phyloP scores from a whole-genome alignment of 2,113 vertebrate genomes.

The Mormyrus lacerda region DNA sequence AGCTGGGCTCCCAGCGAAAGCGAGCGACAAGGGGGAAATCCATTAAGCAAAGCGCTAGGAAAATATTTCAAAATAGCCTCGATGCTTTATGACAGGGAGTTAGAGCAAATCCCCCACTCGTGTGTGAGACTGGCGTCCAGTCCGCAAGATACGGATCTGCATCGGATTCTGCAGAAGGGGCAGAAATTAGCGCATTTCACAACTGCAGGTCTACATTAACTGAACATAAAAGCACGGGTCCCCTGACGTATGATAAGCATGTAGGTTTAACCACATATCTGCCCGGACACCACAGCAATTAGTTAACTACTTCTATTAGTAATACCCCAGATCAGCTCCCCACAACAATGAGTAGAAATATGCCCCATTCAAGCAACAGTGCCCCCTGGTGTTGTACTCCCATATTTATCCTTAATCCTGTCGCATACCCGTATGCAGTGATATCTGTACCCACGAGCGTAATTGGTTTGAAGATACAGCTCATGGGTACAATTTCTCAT shows the following conservation, averaged over 20 bases:
- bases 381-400: neutral
- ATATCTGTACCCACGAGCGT: too few species aligned
- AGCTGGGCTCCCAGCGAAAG: neutral
- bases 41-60: conserved; percentile 11
- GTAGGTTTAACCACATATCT: neutral
- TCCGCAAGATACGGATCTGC: neutral
- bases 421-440: neutral
- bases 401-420: neutral
- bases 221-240: neutral
- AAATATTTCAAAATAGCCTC: conserved; percentile 4
- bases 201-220: neutral
- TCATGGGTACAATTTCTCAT: too few species aligned
- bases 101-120: neutral
- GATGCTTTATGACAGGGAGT: neutral
- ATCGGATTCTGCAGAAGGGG: neutral
- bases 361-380: neutral
- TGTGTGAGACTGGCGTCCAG: neutral
- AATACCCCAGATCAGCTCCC: neutral
- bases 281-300: neutral
- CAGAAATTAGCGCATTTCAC: neutral
- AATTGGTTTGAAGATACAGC: too few species aligned
- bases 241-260: neutral
- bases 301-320: neutral
- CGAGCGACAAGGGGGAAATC: conserved; percentile 28
- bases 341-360: neutral